phyloP scores from a whole-genome alignment of 2,888 invertebrate species.

The Fissipunctia ypsillon region DNA sequence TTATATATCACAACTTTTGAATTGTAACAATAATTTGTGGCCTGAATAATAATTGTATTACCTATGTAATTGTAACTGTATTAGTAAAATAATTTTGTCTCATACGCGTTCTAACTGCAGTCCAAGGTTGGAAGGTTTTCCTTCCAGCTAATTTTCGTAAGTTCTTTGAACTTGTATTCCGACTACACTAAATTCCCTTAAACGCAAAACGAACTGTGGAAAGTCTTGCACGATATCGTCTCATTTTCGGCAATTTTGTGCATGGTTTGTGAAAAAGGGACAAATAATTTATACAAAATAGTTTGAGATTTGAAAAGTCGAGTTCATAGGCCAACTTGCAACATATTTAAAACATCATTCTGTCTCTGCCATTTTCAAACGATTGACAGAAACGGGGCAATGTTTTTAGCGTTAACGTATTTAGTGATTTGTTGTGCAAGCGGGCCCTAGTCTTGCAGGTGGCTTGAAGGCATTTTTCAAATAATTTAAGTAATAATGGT shows the following conservation, averaged over 20 bases:
- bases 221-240: neutral
- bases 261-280: neutral
- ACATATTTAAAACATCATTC: neutral
- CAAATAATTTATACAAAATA: neutral
- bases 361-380: neutral
- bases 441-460: no score
- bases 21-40: neutral
- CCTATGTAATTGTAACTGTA: neutral
- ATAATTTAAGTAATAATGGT: no score
- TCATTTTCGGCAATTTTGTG: neutral
- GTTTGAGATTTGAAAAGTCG: neutral
- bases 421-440: conserved; percentile 3
- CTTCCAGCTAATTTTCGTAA: neutral
- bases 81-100: neutral
- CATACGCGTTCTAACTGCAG: neutral
- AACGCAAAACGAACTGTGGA: no score
- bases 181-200: neutral
- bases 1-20: neutral
- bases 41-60: neutral
- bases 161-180: neutral
- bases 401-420: neutral
- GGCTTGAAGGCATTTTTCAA: no score
- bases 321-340: neutral
- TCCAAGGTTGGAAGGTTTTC: neutral
- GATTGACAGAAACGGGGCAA: neutral